These are phyloP conservation scores for Salmo trutta DNA, from an alignment of 2,797 vertebrate genomes.

Conservation along the genomic window DNA sequence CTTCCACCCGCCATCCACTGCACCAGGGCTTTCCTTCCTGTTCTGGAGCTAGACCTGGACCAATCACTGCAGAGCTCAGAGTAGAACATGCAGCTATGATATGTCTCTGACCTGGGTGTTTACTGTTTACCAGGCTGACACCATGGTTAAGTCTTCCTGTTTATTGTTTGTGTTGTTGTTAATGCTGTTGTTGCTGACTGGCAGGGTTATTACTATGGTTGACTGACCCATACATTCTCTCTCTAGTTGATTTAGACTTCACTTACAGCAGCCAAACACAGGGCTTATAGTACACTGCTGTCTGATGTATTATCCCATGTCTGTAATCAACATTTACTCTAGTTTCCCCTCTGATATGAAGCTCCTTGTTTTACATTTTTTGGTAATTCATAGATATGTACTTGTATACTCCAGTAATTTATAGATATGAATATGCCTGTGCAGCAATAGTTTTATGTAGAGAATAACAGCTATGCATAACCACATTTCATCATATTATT, in stretches of 20 bases:
- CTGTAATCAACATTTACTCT: constrained; percentile 70
- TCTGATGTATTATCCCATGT: constrained; percentile 45
- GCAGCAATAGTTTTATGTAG: constrained; percentile 64
- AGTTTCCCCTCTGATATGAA: constrained; percentile 65
- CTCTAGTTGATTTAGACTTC: constrained; percentile 69
- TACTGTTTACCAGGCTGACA: not conserved
- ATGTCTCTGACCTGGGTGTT: not conserved
- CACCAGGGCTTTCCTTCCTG: constrained; percentile 2
- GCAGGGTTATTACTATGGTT: constrained; percentile 70
- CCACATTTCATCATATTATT: constrained; percentile 77
- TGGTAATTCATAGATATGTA: constrained; percentile 58
- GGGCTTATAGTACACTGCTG: constrained; percentile 33
- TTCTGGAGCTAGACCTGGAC: not conserved
- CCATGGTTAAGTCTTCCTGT: not conserved
- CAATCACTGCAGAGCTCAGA: not conserved
- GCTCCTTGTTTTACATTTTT: constrained; percentile 56
- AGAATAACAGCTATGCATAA: constrained; percentile 66
- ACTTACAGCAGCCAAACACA: constrained; percentile 36
- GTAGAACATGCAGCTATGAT: not conserved
- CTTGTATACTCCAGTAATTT: constrained; percentile 68
- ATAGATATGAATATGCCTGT: constrained; percentile 50
- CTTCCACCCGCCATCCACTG: constrained; percentile 5
- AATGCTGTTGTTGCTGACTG: constrained; percentile 52
- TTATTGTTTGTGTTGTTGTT: constrained; percentile 28
- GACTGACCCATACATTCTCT: constrained; percentile 61